Evolutionary conservation across 2,888 invertebrate genomes (phyloP).

Genomic region (Oxytorus armatus): DNA sequence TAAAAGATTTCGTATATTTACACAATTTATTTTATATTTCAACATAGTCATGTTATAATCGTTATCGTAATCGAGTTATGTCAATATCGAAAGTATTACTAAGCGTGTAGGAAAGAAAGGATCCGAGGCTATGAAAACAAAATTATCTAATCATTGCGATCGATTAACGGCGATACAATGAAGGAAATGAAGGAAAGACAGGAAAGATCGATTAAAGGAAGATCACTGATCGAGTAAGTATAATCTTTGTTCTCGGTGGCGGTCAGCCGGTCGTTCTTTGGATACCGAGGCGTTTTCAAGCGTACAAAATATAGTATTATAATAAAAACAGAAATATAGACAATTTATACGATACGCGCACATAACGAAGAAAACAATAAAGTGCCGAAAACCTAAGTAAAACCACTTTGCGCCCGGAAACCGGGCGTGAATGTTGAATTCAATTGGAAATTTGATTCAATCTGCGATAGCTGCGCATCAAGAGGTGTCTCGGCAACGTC

Average conservation of each 20-base stretch:
- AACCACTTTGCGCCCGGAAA: too few relatives aligned
- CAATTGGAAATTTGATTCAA: too few relatives aligned
- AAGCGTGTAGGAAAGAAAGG: constrained; percentile 66
- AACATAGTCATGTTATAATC: constrained; percentile 80
- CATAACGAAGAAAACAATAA: too few relatives aligned
- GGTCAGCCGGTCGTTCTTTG: constrained; percentile 44
- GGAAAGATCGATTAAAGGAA: constrained; percentile 57
- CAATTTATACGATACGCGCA: too few relatives aligned
- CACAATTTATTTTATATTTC: constrained; percentile 84
- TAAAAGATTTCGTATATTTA: constrained; percentile 78
- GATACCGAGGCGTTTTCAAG: neutral
- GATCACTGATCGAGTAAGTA: constrained; percentile 24
- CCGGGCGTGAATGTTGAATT: too few relatives aligned
- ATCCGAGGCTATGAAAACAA: constrained; percentile 37
- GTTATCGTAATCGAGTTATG: constrained; percentile 80
- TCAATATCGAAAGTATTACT: constrained; percentile 79
- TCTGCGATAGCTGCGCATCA: too few relatives aligned
- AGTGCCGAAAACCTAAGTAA: too few relatives aligned
- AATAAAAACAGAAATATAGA: too few relatives aligned
- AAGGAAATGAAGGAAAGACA: constrained; percentile 20
- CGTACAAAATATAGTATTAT: constrained; percentile 6
- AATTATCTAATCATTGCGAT: constrained; percentile 35
- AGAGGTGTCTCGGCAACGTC: too few relatives aligned
- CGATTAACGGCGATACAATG: constrained; percentile 15
- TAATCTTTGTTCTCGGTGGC: constrained; percentile 29